Evolutionary conservation across 1,140 invertebrate genomes (phyloP).

Genomic region (Venustaconcha ellipsiformis): DNA sequence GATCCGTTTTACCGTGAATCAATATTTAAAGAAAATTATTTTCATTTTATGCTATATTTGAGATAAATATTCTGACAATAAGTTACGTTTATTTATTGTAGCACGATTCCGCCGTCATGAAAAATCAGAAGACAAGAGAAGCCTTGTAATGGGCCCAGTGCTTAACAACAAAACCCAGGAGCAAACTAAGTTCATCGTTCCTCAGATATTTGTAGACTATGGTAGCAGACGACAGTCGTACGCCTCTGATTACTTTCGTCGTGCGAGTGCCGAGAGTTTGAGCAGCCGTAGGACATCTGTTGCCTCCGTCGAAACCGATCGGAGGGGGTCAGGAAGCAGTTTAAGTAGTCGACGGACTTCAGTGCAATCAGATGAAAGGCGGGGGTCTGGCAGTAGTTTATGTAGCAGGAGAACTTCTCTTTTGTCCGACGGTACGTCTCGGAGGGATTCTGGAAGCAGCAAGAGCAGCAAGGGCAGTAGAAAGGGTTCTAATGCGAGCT

Average conservation of each 20-base stretch:
- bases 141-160: conserved; percentile 49
- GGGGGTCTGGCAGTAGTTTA: conserved; percentile 49
- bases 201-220: conserved; percentile 59
- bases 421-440: conserved; percentile 46
- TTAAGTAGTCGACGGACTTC: conserved; percentile 52
- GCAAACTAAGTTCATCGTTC: conserved; percentile 53
- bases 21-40: too few species aligned
- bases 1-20: too few species aligned
- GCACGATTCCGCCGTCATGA: conserved; percentile 21
- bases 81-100: background rate
- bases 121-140: conserved; percentile 47
- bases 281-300: conserved; percentile 39
- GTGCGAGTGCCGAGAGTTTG: conserved; percentile 29
- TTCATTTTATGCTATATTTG: too few species aligned
- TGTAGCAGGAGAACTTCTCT: conserved; percentile 52
- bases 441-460: conserved; percentile 40
- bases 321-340: conserved; percentile 50
- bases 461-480: conserved; percentile 44
- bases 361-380: conserved; percentile 42
- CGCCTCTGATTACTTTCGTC: conserved; percentile 40
- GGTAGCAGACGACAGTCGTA: conserved; percentile 52
- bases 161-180: conserved; percentile 46
- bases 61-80: too few species aligned
- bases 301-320: conserved; percentile 28
- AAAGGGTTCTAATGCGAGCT: conserved; percentile 52